These are phyloP conservation scores for Sorex maritimensis DNA, from an alignment of 2,797 vertebrate species.

Conservation along the genomic window DNA sequence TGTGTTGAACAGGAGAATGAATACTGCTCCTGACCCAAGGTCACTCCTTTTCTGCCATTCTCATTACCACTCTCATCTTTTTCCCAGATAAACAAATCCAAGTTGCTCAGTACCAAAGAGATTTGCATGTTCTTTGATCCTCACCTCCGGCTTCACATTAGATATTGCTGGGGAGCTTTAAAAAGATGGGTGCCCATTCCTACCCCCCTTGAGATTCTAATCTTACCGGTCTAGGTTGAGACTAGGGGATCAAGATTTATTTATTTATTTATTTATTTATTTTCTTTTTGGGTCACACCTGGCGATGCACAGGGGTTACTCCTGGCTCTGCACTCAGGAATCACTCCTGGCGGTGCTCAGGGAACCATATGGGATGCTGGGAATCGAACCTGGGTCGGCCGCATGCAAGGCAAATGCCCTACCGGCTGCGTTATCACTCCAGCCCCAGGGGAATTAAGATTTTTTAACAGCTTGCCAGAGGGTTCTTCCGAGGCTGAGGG, in stretches of 20 bases:
- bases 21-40: neutral
- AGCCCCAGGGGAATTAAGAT: too few relatives aligned
- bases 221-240: neutral
- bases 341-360: too few relatives aligned
- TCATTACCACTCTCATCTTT: neutral
- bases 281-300: too few relatives aligned
- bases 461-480: slow-evolving; percentile 1
- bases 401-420: too few relatives aligned
- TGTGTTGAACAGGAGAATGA: neutral
- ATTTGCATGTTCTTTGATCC: neutral
- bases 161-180: neutral
- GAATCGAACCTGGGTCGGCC: too few relatives aligned
- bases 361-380: too few relatives aligned
- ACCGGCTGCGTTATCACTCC: too few relatives aligned
- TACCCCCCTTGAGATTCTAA: slow-evolving; percentile 17
- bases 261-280: too few relatives aligned
- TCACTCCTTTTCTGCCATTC: neutral
- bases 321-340: too few relatives aligned
- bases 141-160: neutral
- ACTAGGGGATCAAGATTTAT: neutral
- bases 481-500: neutral
- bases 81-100: neutral
- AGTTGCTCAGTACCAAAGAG: slow-evolving; percentile 13
- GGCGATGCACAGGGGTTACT: too few relatives aligned
- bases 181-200: neutral